phyloP scores from a whole-genome alignment of 2,113 vertebrate genomes.

The Salvelinus alpinus region DNA sequence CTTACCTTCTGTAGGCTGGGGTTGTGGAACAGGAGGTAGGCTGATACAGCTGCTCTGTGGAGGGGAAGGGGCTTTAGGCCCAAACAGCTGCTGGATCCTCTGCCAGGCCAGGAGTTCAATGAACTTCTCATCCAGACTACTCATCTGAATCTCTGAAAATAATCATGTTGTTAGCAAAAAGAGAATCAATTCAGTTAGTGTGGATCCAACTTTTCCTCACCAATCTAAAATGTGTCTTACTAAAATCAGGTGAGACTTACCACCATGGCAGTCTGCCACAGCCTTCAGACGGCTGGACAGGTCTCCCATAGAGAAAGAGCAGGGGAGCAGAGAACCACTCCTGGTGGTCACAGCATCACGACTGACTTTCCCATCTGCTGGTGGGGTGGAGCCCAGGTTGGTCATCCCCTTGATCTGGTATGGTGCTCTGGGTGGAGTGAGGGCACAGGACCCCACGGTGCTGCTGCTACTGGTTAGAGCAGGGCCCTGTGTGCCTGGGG shows the following conservation, averaged over 20 bases:
- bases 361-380: constrained; percentile 83
- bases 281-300: constrained; percentile 84
- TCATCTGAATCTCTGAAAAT: constrained; percentile 85
- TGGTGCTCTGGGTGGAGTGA: constrained; percentile 69
- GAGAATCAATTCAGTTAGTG: background rate
- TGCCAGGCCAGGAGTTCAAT: constrained; percentile 94
- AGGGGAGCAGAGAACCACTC: constrained; percentile 77
- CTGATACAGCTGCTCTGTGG: constrained; percentile 3
- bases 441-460: constrained; percentile 62
- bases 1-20: background rate
- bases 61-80: constrained; percentile 78
- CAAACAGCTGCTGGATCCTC: constrained; percentile 94
- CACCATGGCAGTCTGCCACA: constrained; percentile 78
- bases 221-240: background rate
- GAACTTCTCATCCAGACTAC: constrained; percentile 89
- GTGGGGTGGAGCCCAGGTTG: constrained; percentile 65
- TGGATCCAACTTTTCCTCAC: background rate
- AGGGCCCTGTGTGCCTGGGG: constrained; percentile 45
- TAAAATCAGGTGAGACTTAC: constrained; percentile 63
- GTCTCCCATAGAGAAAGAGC: constrained; percentile 74
- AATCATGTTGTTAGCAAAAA: background rate
- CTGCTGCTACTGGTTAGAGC: constrained; percentile 42
- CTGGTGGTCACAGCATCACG: constrained; percentile 54
- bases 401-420: constrained; percentile 31
- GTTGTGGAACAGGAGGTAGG: background rate